A percentile compares a stretch with the other conserved stretches of the same genome.
These are phyloP conservation scores for Himalopsyche japonica DNA, from an alignment of 2,888 invertebrate species.

Conservation along the genomic window DNA sequence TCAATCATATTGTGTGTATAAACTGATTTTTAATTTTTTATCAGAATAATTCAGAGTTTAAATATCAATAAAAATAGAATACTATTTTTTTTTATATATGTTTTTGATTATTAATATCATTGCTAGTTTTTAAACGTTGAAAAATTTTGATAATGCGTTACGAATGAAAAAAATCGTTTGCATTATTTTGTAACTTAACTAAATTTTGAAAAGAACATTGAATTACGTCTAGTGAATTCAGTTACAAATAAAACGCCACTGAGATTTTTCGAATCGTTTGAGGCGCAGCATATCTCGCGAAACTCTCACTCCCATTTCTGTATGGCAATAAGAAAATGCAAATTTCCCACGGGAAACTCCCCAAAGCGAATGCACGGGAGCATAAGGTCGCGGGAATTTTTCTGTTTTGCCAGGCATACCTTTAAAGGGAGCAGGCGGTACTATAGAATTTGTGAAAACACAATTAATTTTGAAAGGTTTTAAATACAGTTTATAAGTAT, in stretches of 20 bases:
- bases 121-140: too few relatives aligned
- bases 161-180: too few relatives aligned
- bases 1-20: too few relatives aligned
- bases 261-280: slow-evolving; percentile 23
- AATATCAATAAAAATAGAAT: too few relatives aligned
- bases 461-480: neutral
- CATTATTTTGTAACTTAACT: too few relatives aligned
- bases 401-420: slow-evolving; percentile 10
- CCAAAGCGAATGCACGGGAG: slow-evolving; percentile 24
- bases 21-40: too few relatives aligned
- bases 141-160: too few relatives aligned
- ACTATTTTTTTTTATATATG: too few relatives aligned
- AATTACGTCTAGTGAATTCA: neutral
- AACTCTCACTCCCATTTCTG: neutral
- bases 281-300: slow-evolving; percentile 26
- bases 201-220: too few relatives aligned
- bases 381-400: slow-evolving; percentile 24
- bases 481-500: too few relatives aligned
- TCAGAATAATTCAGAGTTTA: too few relatives aligned
- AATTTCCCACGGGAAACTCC: slow-evolving; percentile 38
- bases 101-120: too few relatives aligned
- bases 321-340: slow-evolving; percentile 38
- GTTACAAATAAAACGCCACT: neutral
- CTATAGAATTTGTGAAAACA: neutral
- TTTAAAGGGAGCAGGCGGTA: neutral